A percentile compares a stretch with the other conserved stretches of the same genome.
Evolutionary conservation across 2,888 invertebrate genomes (phyloP).

Genomic region (Stenichneumon culpator): DNA sequence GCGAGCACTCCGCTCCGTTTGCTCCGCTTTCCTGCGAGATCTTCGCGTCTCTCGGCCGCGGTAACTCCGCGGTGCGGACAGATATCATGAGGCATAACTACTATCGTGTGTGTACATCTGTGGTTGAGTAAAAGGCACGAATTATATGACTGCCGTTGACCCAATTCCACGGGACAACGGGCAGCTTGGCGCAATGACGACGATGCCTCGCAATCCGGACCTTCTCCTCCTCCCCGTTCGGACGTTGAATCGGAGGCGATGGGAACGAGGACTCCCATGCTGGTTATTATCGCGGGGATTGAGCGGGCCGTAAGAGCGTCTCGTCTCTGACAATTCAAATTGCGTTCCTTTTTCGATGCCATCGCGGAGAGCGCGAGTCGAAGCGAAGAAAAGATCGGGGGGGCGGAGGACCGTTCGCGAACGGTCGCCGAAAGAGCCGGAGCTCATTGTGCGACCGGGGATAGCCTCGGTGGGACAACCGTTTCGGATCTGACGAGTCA

Average conservation of each 20-base stretch:
- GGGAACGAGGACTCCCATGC: constrained; percentile 11
- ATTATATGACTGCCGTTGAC: constrained; percentile 62
- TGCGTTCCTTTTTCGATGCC: constrained; percentile 52
- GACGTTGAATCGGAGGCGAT: constrained; percentile 1
- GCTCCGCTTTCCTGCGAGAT: constrained; percentile 66
- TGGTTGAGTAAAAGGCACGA: constrained; percentile 50
- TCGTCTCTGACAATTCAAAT: constrained; percentile 6
- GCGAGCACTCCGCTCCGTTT: constrained; percentile 2
- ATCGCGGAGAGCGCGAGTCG: constrained; percentile 30
- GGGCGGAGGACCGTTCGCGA: constrained; percentile 24
- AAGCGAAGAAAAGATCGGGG: constrained; percentile 52
- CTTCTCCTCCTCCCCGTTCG: not conserved
- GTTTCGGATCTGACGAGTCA: constrained; percentile 78
- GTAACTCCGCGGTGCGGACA: constrained; percentile 2
- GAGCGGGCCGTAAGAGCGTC: constrained; percentile 1
- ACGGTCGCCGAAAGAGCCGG: constrained; percentile 65
- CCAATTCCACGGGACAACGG: constrained; percentile 62
- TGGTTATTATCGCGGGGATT: not conserved
- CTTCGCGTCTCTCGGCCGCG: constrained; percentile 61
- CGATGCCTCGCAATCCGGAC: constrained; percentile 10
- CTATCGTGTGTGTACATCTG: constrained; percentile 16
- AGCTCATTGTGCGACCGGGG: constrained; percentile 9
- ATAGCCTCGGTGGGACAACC: constrained; percentile 50
- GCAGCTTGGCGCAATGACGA: constrained; percentile 8
- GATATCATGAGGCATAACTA: constrained; percentile 9